These are phyloP conservation scores for Liasis olivaceus DNA, from an alignment of 2,797 vertebrate species.

Conservation along the genomic window DNA sequence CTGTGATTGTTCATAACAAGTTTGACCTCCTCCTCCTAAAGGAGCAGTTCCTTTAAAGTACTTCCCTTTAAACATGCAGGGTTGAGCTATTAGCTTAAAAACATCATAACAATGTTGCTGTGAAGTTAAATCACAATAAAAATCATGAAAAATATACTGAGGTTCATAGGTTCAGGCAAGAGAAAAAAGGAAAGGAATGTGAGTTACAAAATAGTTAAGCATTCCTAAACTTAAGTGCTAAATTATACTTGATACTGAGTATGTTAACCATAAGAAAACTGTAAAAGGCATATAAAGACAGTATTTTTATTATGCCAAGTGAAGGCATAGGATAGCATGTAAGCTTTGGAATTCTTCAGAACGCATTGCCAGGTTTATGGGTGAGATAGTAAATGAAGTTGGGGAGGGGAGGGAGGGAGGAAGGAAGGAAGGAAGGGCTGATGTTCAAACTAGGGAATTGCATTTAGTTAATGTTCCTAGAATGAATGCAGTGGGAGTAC, in stretches of 20 bases:
- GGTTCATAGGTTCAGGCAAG: constrained; percentile 51
- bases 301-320: no score
- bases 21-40: constrained; percentile 71
- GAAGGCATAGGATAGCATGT: no score
- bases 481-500: no score
- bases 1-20: constrained; percentile 68
- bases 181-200: constrained; percentile 46
- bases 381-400: no score
- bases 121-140: constrained; percentile 76
- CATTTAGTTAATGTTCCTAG: no score
- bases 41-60: constrained; percentile 76
- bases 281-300: no score
- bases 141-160: constrained; percentile 63
- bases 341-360: no score
- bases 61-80: constrained; percentile 76
- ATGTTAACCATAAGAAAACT: neutral
- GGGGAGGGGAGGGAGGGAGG: no score
- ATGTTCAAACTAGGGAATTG: no score
- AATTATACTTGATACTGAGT: neutral
- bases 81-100: constrained; percentile 75
- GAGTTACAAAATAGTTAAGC: constrained; percentile 29
- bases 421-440: no score
- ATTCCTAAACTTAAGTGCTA: constrained; percentile 38
- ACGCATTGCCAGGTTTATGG: no score
- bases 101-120: constrained; percentile 75